phyloP scores from a whole-genome alignment of 2,797 vertebrate species.

The Triplophysa bombifrons region DNA sequence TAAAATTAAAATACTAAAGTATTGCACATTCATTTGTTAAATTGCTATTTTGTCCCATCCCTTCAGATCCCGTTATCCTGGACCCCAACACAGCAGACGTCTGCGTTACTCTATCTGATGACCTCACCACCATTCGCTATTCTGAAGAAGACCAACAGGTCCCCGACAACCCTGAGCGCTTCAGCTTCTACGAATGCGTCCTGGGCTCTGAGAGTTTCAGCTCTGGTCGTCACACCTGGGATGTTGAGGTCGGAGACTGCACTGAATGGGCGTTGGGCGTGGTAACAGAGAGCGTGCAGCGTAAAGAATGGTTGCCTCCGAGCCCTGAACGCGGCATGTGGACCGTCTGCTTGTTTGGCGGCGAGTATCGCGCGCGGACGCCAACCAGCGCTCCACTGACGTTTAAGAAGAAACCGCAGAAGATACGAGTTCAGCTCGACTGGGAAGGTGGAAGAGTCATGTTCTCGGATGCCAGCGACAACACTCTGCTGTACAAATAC shows the following conservation, averaged over 20 bases:
- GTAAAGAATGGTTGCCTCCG: constrained; percentile 64
- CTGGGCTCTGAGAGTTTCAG: constrained; percentile 63
- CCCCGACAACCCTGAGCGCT: constrained; percentile 68
- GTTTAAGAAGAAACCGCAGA: constrained; percentile 61
- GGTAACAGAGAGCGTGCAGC: constrained; percentile 56
- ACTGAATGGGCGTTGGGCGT: constrained; percentile 67
- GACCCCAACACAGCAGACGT: constrained; percentile 69
- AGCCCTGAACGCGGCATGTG: constrained; percentile 61
- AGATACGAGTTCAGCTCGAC: constrained; percentile 61
- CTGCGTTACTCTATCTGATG: constrained; percentile 63
- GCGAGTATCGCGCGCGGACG: constrained; percentile 60
- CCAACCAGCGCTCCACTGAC: constrained; percentile 50
- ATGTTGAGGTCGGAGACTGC: constrained; percentile 69
- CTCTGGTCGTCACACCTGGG: constrained; percentile 68
- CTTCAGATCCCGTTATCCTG: constrained; percentile 64
- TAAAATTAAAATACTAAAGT: no score
- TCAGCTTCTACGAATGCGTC: constrained; percentile 60
- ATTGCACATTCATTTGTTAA: no score
- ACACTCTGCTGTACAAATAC: constrained; percentile 50
- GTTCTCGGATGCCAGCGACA: constrained; percentile 8
- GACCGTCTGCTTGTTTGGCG: constrained; percentile 61
- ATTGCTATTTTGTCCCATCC: no score
- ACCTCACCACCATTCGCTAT: constrained; percentile 63
- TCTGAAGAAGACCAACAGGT: constrained; percentile 62
- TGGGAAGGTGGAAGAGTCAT: constrained; percentile 25